Percentiles rank a stretch among this genome's conserved stretches.
Evolutionary conservation across 2,797 vertebrate genomes (phyloP).

Genomic region (Carduelis carduelis): DNA sequence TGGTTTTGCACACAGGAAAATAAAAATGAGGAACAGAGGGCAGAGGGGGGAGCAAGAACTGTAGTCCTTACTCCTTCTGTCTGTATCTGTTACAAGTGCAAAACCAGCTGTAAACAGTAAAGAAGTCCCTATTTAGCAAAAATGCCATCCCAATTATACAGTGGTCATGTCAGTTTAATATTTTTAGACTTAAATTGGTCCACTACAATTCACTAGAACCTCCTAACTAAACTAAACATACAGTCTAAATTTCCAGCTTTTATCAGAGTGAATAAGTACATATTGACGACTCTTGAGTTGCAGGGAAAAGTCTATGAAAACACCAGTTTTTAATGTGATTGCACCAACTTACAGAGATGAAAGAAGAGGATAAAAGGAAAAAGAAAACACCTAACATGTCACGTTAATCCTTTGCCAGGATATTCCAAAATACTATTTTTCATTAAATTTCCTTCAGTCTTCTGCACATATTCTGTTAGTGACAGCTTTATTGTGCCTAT

Average conservation of each 20-base stretch:
- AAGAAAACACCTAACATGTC: neutral
- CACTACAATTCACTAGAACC: neutral
- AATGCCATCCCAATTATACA: neutral
- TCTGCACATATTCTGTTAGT: neutral
- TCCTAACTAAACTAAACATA: neutral
- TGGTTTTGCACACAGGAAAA: slow-evolving; percentile 27
- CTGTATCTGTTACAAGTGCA: neutral
- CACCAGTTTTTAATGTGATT: neutral
- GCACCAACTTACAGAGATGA: neutral
- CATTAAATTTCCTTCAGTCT: neutral
- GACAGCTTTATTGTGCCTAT: slow-evolving; percentile 35
- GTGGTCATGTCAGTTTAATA: neutral
- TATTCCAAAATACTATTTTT: neutral
- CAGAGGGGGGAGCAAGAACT: slow-evolving; percentile 40
- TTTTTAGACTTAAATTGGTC: slow-evolving; percentile 18
- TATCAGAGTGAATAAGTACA: neutral
- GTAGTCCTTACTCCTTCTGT: slow-evolving; percentile 34
- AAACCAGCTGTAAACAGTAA: slow-evolving; percentile 41
- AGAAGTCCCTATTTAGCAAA: slow-evolving; percentile 15
- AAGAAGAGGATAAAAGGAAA: slow-evolving; percentile 4
- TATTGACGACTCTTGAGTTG: neutral
- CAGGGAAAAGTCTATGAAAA: neutral
- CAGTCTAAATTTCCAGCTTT: neutral
- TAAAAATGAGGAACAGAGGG: slow-evolving; percentile 47
- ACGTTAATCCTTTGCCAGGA: neutral